phyloP scores from a whole-genome alignment of 2,113 vertebrate genomes.

The Chloroceryle aenea region DNA sequence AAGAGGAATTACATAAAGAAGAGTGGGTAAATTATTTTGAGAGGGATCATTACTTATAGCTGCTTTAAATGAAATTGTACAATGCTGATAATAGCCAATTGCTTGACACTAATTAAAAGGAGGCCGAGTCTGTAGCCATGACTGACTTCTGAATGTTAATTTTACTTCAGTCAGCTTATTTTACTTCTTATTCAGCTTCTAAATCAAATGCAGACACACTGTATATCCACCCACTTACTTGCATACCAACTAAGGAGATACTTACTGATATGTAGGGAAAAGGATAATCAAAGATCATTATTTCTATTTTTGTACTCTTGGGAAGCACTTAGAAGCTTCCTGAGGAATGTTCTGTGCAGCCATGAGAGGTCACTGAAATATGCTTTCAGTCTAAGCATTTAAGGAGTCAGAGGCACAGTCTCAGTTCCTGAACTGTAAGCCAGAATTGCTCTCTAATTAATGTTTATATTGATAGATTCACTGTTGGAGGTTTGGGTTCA shows the following conservation, averaged over 20 bases:
- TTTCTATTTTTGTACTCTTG: slow-evolving; percentile 46
- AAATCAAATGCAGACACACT: background rate
- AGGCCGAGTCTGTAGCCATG: background rate
- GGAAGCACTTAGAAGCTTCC: slow-evolving; percentile 52
- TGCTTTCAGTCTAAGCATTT: background rate
- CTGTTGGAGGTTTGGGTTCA: background rate
- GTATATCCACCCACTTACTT: background rate
- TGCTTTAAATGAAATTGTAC: background rate
- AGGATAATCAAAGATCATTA: background rate
- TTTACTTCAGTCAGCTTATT: background rate
- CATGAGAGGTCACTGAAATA: background rate
- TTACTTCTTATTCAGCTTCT: background rate
- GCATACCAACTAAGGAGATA: background rate
- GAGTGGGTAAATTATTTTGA: background rate
- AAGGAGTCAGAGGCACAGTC: background rate
- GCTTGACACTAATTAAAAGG: background rate
- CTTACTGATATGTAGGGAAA: background rate
- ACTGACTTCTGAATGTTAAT: background rate
- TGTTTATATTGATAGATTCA: background rate
- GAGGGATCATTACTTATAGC: background rate
- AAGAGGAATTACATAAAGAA: background rate
- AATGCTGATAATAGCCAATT: background rate
- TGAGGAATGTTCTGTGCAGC: slow-evolving; percentile 39
- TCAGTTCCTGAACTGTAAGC: background rate
- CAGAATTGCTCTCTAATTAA: background rate